Conservation (phyloP, 2,888 invertebrate genomes). For the Leucoptera coffeella region DNA sequence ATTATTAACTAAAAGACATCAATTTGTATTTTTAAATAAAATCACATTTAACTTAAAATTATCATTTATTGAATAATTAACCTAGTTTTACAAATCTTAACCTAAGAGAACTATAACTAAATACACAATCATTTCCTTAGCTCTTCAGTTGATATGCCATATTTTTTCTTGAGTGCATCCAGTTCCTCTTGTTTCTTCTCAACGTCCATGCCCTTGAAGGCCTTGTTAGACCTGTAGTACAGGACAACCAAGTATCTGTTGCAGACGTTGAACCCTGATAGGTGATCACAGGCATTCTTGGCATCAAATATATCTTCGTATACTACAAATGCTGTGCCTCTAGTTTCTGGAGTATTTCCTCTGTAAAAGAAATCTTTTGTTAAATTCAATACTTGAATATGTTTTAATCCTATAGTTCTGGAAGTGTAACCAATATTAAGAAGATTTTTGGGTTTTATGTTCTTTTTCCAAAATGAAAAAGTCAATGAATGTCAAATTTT, state of each 20-base stretch:
- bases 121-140: slow-evolving; percentile 43
- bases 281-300: slow-evolving; percentile 98
- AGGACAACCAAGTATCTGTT: slow-evolving; percentile 98
- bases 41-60: no score
- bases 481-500: no score
- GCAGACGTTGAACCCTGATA: slow-evolving; percentile 98
- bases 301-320: slow-evolving; percentile 99
- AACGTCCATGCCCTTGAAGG: slow-evolving; percentile 91
- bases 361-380: slow-evolving; percentile 53
- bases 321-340: slow-evolving; percentile 98
- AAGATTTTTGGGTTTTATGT: no score
- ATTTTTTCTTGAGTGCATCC: slow-evolving; percentile 92
- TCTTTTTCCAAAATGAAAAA: no score
- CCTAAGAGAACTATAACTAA: no score
- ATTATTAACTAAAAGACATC: no score
- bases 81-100: no score
- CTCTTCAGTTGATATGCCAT: slow-evolving; percentile 65
- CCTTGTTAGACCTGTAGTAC: slow-evolving; percentile 95
- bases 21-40: no score
- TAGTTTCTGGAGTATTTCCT: slow-evolving; percentile 95
- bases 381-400: no score
- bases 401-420: no score
- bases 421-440: no score
- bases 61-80: no score
- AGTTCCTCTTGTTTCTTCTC: slow-evolving; percentile 95